Evolutionary conservation across 1,140 invertebrate genomes (phyloP).

Genomic region (Bombus ignitus): DNA sequence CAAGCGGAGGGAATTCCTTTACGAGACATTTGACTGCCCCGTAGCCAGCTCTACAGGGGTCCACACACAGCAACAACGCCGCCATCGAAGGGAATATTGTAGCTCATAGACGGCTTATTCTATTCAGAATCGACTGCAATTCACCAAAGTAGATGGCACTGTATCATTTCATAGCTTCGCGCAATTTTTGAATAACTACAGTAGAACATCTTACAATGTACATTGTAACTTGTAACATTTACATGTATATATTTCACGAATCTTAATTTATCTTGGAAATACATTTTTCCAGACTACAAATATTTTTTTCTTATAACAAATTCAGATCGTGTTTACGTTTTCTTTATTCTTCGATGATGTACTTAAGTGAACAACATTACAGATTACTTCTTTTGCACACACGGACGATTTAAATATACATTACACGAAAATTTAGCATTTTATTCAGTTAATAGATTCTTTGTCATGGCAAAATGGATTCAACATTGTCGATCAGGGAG

Average conservation of each 20-base stretch:
- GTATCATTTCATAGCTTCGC: not conserved
- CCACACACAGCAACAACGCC: slow-evolving; percentile 61
- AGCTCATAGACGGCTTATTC: not conserved
- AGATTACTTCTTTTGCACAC: not conserved
- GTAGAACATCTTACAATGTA: too few species aligned
- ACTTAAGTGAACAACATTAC: not conserved
- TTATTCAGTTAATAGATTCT: too few species aligned
- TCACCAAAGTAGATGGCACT: not conserved
- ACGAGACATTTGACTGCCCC: slow-evolving; percentile 74
- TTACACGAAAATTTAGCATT: too few species aligned
- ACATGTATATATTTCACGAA: too few species aligned
- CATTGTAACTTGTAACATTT: too few species aligned
- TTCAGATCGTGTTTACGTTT: not conserved
- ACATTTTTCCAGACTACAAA: too few species aligned
- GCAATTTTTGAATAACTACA: not conserved
- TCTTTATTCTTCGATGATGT: not conserved
- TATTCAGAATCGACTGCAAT: not conserved
- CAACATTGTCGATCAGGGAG: too few species aligned
- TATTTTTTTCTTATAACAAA: not conserved
- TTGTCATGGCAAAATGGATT: not conserved
- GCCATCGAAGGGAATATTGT: slow-evolving; percentile 52
- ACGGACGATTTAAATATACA: not conserved
- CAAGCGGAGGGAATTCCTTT: slow-evolving; percentile 64
- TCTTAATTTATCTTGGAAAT: too few species aligned
- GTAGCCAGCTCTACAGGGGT: slow-evolving; percentile 59